Percentiles rank a stretch among this genome's conserved stretches.
phyloP scores from a whole-genome alignment of 2,113 vertebrate species.

The Platysteira castanea region DNA sequence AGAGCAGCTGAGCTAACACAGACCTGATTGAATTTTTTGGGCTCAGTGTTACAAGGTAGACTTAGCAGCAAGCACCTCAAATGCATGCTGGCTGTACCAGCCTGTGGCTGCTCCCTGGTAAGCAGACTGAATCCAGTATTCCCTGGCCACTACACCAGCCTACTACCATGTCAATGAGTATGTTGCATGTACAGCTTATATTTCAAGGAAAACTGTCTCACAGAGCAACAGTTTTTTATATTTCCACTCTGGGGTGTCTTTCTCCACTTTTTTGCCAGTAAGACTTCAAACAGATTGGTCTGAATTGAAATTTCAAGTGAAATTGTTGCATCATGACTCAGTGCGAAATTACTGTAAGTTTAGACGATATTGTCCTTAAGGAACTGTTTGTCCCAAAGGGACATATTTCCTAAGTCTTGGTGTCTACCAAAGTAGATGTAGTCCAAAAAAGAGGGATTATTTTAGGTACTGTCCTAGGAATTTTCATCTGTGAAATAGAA shows the following conservation, averaged over 20 bases:
- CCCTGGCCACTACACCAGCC: neutral
- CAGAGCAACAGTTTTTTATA: neutral
- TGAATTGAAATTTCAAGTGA: neutral
- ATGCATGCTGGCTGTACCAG: fast-evolving
- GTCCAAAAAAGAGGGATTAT: neutral
- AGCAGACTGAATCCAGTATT: neutral
- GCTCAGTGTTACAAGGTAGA: neutral
- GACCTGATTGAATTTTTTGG: neutral
- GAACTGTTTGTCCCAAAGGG: neutral
- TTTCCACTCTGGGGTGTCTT: neutral
- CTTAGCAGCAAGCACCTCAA: neutral
- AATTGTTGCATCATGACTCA: neutral
- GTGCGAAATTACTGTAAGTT: neutral
- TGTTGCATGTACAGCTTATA: neutral
- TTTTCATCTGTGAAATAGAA: neutral
- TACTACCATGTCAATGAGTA: neutral
- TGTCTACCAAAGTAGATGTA: neutral
- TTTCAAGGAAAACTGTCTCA: neutral
- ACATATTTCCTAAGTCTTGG: neutral
- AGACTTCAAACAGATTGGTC: neutral
- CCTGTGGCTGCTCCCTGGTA: neutral
- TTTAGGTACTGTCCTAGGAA: neutral
- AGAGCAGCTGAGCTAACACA: neutral
- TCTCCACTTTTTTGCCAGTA: neutral
- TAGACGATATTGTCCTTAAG: neutral